Conservation (phyloP, 2,888 invertebrate genomes). For the Ernsta delagoae region DNA sequence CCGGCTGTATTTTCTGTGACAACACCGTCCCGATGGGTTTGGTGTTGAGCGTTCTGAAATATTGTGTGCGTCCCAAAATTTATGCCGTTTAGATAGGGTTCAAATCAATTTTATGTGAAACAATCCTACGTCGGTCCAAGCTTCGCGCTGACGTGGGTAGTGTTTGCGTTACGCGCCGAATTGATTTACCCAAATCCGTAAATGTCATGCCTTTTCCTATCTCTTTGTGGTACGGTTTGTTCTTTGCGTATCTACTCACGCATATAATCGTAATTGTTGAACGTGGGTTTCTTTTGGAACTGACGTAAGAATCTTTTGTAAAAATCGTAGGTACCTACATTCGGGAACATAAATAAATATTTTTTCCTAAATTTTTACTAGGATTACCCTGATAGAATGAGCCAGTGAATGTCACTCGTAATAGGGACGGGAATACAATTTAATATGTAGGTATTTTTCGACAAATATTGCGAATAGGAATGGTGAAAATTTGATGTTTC, state of each 20-base stretch:
- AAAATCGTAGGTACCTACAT: no score
- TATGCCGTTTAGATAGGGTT: slow-evolving; percentile 67
- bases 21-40: slow-evolving; percentile 53
- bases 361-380: no score
- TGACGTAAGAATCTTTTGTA: no score
- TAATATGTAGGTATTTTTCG: no score
- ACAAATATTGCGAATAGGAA: no score
- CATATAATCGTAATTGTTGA: no score
- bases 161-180: slow-evolving; percentile 66
- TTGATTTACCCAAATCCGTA: slow-evolving; percentile 79
- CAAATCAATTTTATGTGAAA: slow-evolving; percentile 71
- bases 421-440: no score
- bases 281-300: no score
- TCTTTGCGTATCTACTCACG: neutral
- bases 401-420: no score
- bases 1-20: slow-evolving; percentile 68
- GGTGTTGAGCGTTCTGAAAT: slow-evolving; percentile 56
- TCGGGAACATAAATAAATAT: no score
- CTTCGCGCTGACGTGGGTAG: slow-evolving; percentile 69
- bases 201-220: slow-evolving; percentile 61
- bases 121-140: slow-evolving; percentile 57
- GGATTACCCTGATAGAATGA: no score
- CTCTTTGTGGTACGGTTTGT: neutral
- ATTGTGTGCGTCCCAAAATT: slow-evolving; percentile 59
- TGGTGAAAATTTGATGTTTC: no score